These are phyloP conservation scores for Orchesella cincta DNA, from an alignment of 1,140 invertebrate genomes.

Conservation along the genomic window DNA sequence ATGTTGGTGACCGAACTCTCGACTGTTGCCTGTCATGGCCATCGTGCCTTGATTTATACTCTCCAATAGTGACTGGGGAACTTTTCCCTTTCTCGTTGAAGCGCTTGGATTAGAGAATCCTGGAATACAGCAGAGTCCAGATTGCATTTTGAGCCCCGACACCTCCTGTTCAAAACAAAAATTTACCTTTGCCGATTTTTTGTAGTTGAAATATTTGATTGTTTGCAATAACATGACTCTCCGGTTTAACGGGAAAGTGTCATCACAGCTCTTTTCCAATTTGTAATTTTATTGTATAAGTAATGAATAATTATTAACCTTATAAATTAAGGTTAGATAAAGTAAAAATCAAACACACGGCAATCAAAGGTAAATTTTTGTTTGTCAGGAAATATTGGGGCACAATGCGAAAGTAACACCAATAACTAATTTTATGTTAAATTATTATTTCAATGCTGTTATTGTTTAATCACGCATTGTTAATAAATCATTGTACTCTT, in stretches of 20 bases:
- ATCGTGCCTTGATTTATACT: constrained; percentile 60
- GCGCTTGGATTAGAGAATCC: constrained; percentile 76
- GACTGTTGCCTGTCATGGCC: background rate
- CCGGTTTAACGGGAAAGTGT: no score
- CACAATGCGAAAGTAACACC: background rate
- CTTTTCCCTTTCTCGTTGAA: constrained; percentile 78
- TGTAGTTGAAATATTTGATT: no score
- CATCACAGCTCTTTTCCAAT: no score
- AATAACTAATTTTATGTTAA: background rate
- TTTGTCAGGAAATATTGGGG: background rate
- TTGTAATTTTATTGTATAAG: no score
- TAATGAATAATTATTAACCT: no score
- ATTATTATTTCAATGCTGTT: background rate
- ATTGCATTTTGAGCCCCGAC: constrained; percentile 52
- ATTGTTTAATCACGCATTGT: background rate
- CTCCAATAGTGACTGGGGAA: constrained; percentile 77
- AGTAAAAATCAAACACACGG: background rate
- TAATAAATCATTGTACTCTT: background rate
- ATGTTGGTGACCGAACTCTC: background rate
- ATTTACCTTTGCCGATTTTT: constrained; percentile 22
- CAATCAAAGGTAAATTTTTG: constrained; percentile 13
- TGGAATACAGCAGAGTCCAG: constrained; percentile 77
- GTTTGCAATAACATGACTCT: no score
- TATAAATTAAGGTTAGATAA: background rate
- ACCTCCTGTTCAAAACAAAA: constrained; percentile 22